Evolutionary conservation across 1,140 invertebrate genomes (phyloP).

Genomic region (Matsumurasca onukii): DNA sequence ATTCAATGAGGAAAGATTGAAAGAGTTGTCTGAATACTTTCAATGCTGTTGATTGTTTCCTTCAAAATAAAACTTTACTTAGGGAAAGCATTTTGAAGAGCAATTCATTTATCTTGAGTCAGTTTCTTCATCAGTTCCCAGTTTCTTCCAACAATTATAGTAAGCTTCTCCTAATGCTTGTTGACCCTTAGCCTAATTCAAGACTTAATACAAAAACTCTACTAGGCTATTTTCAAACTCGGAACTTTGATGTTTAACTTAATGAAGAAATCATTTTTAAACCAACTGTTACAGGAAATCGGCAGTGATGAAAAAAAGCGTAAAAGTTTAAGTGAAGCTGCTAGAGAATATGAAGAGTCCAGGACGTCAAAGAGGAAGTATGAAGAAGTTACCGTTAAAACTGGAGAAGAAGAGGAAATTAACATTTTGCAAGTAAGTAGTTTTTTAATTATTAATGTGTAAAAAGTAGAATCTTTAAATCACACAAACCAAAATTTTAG

Average conservation of each 20-base stretch:
- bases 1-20: too few relatives aligned
- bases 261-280: constrained; percentile 41
- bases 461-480: too few relatives aligned
- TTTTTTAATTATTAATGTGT: constrained; percentile 33
- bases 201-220: neutral
- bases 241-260: neutral
- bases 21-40: too few relatives aligned
- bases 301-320: constrained; percentile 45
- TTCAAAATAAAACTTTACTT: too few relatives aligned
- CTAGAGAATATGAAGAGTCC: constrained; percentile 80
- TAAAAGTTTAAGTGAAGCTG: constrained; percentile 68
- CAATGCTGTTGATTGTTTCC: too few relatives aligned
- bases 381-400: constrained; percentile 80
- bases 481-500: too few relatives aligned
- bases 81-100: too few relatives aligned
- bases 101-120: too few relatives aligned
- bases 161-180: too few relatives aligned
- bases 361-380: constrained; percentile 83
- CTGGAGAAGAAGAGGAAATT: constrained; percentile 91
- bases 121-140: too few relatives aligned
- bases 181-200: neutral
- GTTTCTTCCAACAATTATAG: too few relatives aligned
- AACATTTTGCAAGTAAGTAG: constrained; percentile 76
- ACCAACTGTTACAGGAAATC: constrained; percentile 22
- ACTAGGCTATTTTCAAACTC: neutral